These are phyloP conservation scores for Tenthredo distinguenda DNA, from an alignment of 2,888 invertebrate species.

Conservation along the genomic window DNA sequence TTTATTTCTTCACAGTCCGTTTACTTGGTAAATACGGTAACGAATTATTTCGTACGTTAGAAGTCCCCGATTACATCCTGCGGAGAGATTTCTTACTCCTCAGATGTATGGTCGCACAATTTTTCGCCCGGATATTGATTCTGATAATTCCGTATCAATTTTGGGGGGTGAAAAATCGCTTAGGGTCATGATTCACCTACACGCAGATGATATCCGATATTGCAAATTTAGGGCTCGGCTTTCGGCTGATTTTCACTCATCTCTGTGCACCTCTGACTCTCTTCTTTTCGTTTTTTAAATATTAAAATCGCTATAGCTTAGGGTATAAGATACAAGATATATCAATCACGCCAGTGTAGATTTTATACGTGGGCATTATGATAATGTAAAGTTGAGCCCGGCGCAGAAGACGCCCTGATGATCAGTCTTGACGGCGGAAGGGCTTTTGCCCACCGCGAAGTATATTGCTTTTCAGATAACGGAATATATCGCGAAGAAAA, in stretches of 20 bases:
- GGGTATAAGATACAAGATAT: constrained; percentile 32
- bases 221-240: background rate
- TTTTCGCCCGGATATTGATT: background rate
- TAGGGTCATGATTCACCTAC: background rate
- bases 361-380: constrained; percentile 43
- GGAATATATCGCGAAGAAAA: constrained; percentile 43
- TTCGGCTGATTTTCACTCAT: constrained; percentile 10
- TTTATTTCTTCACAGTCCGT: background rate
- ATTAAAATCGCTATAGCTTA: constrained; percentile 36
- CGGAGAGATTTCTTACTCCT: background rate
- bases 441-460: constrained; percentile 40
- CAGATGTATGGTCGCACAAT: background rate
- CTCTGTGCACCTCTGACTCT: background rate
- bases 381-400: constrained; percentile 48
- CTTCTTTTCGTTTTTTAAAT: background rate
- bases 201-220: background rate
- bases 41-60: background rate
- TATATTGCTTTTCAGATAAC: constrained; percentile 51
- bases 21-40: background rate
- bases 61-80: background rate
- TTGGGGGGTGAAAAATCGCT: background rate
- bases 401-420: constrained; percentile 48
- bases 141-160: background rate
- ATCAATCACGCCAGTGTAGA: constrained; percentile 50
- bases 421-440: constrained; percentile 43